A percentile compares a stretch with the other conserved stretches of the same genome.
Evolutionary conservation across 2,113 vertebrate species (phyloP).

Genomic region (Rhinoderma darwinii): DNA sequence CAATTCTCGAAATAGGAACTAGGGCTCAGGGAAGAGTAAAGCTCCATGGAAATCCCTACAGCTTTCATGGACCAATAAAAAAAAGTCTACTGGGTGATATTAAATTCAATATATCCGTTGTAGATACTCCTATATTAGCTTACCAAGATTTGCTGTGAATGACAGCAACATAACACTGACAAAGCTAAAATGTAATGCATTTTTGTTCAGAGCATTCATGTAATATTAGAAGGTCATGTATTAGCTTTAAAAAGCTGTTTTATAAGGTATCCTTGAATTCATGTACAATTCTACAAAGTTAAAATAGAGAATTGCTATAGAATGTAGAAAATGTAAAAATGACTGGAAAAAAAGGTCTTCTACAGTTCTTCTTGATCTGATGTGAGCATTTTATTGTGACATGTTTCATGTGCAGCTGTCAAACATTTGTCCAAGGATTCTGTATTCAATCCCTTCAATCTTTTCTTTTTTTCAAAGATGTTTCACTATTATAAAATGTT

Average conservation of each 20-base stretch:
- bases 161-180: not conserved
- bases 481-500: not conserved
- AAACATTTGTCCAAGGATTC: conserved; percentile 15
- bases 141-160: not conserved
- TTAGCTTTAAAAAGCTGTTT: not conserved
- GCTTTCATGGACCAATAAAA: too few relatives aligned
- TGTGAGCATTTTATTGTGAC: not conserved
- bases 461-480: not conserved
- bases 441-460: not conserved
- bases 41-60: too few relatives aligned
- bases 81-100: not conserved
- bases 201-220: not conserved
- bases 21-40: not conserved
- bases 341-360: not conserved
- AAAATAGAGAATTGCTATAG: not conserved
- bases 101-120: not conserved
- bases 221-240: not conserved
- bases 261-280: not conserved
- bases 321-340: conserved; percentile 5
- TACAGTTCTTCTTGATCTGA: not conserved
- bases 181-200: not conserved
- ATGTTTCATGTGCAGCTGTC: not conserved
- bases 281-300: not conserved
- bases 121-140: not conserved
- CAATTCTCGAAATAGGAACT: not conserved